Base-by-base conservation (phyloP, 2,113 vertebrate species). In the Reinhardtius hippoglossoides region DNA sequence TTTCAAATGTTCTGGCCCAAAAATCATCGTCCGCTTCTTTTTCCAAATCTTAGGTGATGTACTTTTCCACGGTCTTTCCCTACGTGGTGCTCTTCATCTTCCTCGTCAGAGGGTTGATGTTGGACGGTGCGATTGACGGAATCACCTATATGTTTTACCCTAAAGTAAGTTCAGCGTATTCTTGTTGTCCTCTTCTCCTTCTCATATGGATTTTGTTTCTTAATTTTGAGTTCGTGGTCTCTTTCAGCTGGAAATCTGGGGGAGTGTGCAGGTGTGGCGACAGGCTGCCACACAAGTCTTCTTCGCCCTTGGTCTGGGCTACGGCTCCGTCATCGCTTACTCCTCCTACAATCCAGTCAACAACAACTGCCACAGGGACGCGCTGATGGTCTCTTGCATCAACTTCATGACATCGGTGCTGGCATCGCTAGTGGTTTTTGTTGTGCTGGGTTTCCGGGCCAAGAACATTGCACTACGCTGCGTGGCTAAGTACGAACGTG, bases 351-450 rank as follows among this genome's bases (percentile, higher is more conserved):
- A 99, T 91, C 98, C 98, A 35, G 92, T 96, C 71, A 92, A 98
- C 91, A 99, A 99, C 94, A 99, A 99, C 94, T 99, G 98, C 88
- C 98, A 99, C 91, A 96, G 97, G 0, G 98, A 99, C 0, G 96
- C 98, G 1, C 92, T 97, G 0, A 94, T 98, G 2, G 98, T 99
- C 67, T 98, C 98, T 71, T 81, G 94, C 91, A 98, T 99, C 93
- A 99, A 99, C 91, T 98, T 99, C 92, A 96, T 98, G 94, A 99
- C 98, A 0, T 99, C 98, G 0, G 94, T 99, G 74, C 85, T 99
- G 89, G 98, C 98, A 74, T 97, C 98, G 0, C 94, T 99, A 0
- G 98, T 99, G 9, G 97, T 99, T 60, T 99, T 99, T 2, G 95
- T 97, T 0, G 96, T 99, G 81, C 94, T 99, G 76, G 98, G 98